Percentiles rank a stretch among this genome's conserved stretches.
phyloP scores from a whole-genome alignment of 2,797 vertebrate genomes.

The Gallinago nigripennis region DNA sequence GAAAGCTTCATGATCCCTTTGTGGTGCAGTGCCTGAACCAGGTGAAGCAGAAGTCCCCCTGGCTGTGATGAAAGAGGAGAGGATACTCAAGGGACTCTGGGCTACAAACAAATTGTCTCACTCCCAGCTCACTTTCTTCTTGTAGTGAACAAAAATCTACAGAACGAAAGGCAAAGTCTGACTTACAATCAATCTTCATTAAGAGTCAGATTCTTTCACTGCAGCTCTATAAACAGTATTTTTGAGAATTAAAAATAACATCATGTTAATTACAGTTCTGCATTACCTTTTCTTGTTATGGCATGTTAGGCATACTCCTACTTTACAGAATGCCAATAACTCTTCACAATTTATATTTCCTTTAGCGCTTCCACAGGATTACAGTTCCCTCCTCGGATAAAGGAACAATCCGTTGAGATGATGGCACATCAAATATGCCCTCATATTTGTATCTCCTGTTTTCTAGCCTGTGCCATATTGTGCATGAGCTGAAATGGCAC shows the following conservation, averaged over 20 bases:
- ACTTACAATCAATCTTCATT: conserved; percentile 69
- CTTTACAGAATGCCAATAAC: conserved; percentile 61
- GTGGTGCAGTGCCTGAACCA: not conserved
- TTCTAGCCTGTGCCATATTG: conserved; percentile 27
- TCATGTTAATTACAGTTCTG: conserved; percentile 61
- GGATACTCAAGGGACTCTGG: not conserved
- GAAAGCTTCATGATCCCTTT: not conserved
- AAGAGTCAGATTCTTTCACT: conserved; percentile 59
- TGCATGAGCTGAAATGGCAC: conserved; percentile 14
- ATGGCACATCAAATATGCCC: conserved; percentile 43
- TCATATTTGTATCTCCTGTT: conserved; percentile 21
- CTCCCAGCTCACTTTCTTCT: not conserved
- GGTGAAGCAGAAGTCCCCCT: not conserved
- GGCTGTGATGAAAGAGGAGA: not conserved
- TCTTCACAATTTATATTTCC: conserved; percentile 50
- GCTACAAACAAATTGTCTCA: conserved; percentile 24
- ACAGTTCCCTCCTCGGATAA: conserved; percentile 18
- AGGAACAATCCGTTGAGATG: conserved; percentile 39
- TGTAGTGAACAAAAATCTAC: conserved; percentile 38
- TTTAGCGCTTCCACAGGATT: not conserved
- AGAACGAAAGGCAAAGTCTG: conserved; percentile 37
- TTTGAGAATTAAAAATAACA: conserved; percentile 69
- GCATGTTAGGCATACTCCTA: conserved; percentile 62
- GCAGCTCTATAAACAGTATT: conserved; percentile 54
- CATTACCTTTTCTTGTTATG: conserved; percentile 67